Evolutionary conservation across 2,888 invertebrate genomes (phyloP).

Genomic region (Eupithecia centaureata): DNA sequence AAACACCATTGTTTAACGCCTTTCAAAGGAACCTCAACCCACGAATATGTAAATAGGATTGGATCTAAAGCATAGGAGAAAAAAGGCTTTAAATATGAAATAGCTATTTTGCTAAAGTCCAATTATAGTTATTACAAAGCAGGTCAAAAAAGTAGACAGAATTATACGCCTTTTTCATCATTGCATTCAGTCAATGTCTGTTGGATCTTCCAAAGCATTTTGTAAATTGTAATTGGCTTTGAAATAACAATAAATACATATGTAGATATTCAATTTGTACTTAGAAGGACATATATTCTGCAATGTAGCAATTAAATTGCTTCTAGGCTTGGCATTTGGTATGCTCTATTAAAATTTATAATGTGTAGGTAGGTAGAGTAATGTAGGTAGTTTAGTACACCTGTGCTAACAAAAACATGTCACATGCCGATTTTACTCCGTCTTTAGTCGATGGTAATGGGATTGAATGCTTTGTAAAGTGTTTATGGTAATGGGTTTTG

Average conservation of each 20-base stretch:
- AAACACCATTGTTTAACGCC: neutral
- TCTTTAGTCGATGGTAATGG: constrained; percentile 22
- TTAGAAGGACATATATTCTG: constrained; percentile 17
- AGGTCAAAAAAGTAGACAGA: neutral
- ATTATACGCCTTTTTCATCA: neutral
- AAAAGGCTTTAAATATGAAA: neutral
- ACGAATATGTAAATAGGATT: neutral
- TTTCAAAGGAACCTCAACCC: neutral
- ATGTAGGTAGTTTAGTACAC: constrained; percentile 27
- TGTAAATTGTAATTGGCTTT: neutral
- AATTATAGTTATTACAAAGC: neutral
- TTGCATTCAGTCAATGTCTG: neutral
- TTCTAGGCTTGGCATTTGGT: constrained; percentile 33
- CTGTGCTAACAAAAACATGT: constrained; percentile 37
- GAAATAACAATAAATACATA: neutral
- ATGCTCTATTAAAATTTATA: constrained; percentile 39
- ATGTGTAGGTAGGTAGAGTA: constrained; percentile 25
- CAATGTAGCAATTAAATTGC: constrained; percentile 25
- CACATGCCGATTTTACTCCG: constrained; percentile 21
- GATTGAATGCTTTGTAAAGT: neutral
- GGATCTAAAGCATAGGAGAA: neutral
- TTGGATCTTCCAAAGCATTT: neutral
- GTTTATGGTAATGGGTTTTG: neutral
- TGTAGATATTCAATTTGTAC: constrained; percentile 6
- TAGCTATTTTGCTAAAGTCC: neutral